Evolutionary conservation across 1,140 invertebrate species (phyloP).

Genomic region (Pseudomyrmex sp.): DNA sequence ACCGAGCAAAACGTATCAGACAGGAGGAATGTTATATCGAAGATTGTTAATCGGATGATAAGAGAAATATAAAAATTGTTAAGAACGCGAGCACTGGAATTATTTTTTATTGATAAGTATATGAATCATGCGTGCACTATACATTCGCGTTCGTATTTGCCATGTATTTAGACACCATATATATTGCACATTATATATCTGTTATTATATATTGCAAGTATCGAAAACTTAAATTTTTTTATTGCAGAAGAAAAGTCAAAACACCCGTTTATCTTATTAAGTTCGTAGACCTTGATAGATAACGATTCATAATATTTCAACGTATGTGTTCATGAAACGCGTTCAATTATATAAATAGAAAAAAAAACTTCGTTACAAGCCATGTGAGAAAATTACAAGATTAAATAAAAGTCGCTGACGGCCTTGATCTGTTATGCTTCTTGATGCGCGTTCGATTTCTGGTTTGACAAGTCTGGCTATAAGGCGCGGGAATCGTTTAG

Average conservation of each 20-base stretch:
- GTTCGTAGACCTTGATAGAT: no score
- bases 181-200: background rate
- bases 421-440: conserved; percentile 43
- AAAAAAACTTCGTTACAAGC: background rate
- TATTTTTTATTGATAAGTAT: conserved; percentile 11
- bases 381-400: conserved; percentile 29
- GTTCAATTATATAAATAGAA: background rate
- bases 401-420: conserved; percentile 38
- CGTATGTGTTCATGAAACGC: background rate
- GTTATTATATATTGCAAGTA: background rate
- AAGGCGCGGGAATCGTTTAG: conserved; percentile 6
- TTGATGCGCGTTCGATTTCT: conserved; percentile 45
- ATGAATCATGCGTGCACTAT: background rate
- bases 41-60: background rate
- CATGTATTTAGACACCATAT: no score
- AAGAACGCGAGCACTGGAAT: background rate
- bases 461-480: conserved; percentile 50
- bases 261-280: no score
- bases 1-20: no score
- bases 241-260: background rate
- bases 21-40: background rate
- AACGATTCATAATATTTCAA: no score
- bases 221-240: conserved; percentile 2
- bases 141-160: background rate
- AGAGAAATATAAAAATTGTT: conserved; percentile 3